These are phyloP conservation scores for Brachymystax lenok DNA, from an alignment of 2,797 vertebrate species.

Conservation along the genomic window DNA sequence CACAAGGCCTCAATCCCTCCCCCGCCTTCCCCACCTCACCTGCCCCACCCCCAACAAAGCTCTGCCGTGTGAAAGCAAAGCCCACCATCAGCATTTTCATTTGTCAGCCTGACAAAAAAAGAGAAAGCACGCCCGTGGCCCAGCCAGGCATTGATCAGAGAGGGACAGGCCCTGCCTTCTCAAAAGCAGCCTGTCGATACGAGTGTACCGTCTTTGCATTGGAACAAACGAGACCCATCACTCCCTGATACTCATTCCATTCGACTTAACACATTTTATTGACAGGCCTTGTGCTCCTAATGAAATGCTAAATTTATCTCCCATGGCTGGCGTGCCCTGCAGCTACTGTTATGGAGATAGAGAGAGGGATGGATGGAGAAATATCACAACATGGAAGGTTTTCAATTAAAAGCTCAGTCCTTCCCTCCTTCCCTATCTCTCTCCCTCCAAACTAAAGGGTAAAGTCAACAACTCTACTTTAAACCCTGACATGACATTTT, in stretches of 20 bases:
- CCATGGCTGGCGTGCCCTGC: slow-evolving; percentile 72
- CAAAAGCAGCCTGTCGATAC: slow-evolving; percentile 79
- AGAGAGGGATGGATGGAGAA: slow-evolving; percentile 55
- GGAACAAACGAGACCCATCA: slow-evolving; percentile 78
- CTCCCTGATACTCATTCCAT: slow-evolving; percentile 81
- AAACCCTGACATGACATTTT: slow-evolving; percentile 58
- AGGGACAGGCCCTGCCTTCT: slow-evolving; percentile 73
- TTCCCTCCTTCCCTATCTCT: slow-evolving; percentile 48
- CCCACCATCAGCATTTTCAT: slow-evolving; percentile 78
- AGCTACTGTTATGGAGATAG: slow-evolving; percentile 66
- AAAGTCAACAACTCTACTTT: slow-evolving; percentile 10
- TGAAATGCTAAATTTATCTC: slow-evolving; percentile 86
- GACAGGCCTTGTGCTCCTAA: slow-evolving; percentile 81
- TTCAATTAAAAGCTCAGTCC: slow-evolving; percentile 72
- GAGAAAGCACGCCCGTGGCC: slow-evolving; percentile 56
- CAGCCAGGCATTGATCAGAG: slow-evolving; percentile 77
- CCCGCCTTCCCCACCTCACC: neutral
- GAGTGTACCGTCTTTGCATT: slow-evolving; percentile 61
- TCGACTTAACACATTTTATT: slow-evolving; percentile 86
- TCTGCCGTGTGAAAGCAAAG: slow-evolving; percentile 74
- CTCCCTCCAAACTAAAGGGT: slow-evolving; percentile 46
- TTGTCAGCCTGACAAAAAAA: slow-evolving; percentile 57
- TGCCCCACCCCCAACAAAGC: slow-evolving; percentile 49
- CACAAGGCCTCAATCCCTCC: slow-evolving; percentile 18
- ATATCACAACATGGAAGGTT: slow-evolving; percentile 66